Evolutionary conservation across 2,113 vertebrate species (phyloP), one percentile per base, ranked within the genome.

Genomic region (Cichladusa arquata): DNA sequence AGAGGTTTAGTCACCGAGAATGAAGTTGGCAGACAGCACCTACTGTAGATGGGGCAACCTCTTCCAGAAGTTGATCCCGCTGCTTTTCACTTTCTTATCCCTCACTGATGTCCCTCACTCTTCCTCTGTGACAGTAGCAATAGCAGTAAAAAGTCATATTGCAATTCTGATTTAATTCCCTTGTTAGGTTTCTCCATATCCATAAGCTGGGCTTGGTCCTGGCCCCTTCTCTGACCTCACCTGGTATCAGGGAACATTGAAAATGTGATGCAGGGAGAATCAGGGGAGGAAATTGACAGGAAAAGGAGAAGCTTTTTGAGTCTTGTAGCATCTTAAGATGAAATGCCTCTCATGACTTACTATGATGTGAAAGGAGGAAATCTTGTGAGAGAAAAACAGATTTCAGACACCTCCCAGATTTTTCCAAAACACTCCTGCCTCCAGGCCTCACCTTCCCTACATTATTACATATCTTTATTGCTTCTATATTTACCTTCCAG

Each of bases 281-380:
- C n/a, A 28, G 34, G 23, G 15, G 23, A 71, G 28, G 19, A 29
- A 53, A 82, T 11, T 12, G 31, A 51, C 3, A 53, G 51, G 5
- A 78, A 42, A 31, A 57, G 17, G 19, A 76, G 28, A 29, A 33
- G 31, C 19, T 82, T 79, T 47, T 19, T 44, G 53, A 80, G 20
- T 76, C 12, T 38, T 74, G 28, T 0, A 0, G 12, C 8, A 24
- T n/a, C 26, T 64, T 72, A 33, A 57, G 31, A 50, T 38, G 25
- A 76, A 86, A 60, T 8, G 26, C 25, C 42, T 58, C 20, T 34
- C 62, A 56, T 22, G 12, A 4, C 29, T 56, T 53, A 53, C 3
- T 31, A 16, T 29, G 22, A 56, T 50, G 33, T 20, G 65, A 81
- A 88, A 51, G 31, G 34, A 77, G 14, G 14, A 86, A 83, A 56